These are phyloP conservation scores for Nemoura dubitans DNA, from an alignment of 2,888 invertebrate genomes.

Conservation along the genomic window DNA sequence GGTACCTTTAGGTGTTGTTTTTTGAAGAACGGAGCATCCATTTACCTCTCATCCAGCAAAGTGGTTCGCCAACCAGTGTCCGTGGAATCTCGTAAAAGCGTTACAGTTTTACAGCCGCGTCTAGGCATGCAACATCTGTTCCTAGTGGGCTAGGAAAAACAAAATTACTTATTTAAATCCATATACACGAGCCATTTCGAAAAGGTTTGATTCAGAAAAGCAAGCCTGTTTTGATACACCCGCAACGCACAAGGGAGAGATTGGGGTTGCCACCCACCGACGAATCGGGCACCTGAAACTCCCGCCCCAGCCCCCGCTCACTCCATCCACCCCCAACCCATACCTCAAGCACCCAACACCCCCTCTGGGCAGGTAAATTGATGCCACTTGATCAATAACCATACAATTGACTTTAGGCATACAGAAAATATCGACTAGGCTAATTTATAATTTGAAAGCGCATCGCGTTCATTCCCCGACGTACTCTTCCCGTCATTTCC, in stretches of 20 bases:
- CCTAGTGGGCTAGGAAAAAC: slow-evolving; percentile 10
- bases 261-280: neutral
- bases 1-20: neutral
- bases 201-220: slow-evolving; percentile 25
- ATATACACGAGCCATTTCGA: slow-evolving; percentile 36
- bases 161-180: slow-evolving; percentile 40
- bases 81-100: slow-evolving; percentile 36
- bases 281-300: neutral
- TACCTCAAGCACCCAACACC: neutral
- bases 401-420: neutral
- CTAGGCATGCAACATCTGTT: slow-evolving; percentile 29
- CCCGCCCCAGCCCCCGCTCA: neutral
- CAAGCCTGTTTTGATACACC: slow-evolving; percentile 1
- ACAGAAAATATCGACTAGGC: neutral
- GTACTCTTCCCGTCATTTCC: too few species aligned
- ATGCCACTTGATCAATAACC: neutral
- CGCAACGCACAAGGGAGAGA: neutral
- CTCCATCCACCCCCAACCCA: neutral
- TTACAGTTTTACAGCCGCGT: slow-evolving; percentile 27
- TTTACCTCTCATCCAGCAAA: slow-evolving; percentile 23
- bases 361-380: neutral
- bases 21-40: slow-evolving; percentile 22
- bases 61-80: slow-evolving; percentile 22
- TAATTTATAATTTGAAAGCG: neutral
- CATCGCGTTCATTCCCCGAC: too few species aligned